These are phyloP conservation scores for Nudaria mundana DNA, from an alignment of 2,888 invertebrate species.

Conservation along the genomic window DNA sequence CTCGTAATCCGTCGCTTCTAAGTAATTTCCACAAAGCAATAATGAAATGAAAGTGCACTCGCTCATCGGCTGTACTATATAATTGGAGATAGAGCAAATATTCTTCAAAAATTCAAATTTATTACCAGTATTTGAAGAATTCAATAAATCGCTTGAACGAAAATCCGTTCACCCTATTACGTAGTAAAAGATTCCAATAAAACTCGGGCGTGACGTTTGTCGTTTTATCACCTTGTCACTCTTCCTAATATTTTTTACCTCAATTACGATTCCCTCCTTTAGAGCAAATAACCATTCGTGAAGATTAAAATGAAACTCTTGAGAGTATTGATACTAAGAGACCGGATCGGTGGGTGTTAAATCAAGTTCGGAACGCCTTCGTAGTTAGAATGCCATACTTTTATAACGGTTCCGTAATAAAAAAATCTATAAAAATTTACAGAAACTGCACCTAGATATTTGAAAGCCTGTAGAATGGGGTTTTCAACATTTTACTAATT, in stretches of 20 bases:
- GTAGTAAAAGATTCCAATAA: conserved; percentile 67
- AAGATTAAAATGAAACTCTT: conserved; percentile 65
- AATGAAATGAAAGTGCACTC: no score
- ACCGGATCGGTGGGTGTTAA: conserved; percentile 33
- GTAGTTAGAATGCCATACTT: conserved; percentile 23
- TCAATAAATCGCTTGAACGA: conserved; percentile 50
- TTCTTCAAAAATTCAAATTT: conserved; percentile 28
- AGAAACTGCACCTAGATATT: conserved; percentile 8
- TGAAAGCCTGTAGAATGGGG: no score
- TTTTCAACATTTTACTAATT: no score
- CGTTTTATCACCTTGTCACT: conserved; percentile 74
- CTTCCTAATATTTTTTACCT: conserved; percentile 68
- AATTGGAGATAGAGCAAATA: conserved; percentile 13
- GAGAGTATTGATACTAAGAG: conserved; percentile 57
- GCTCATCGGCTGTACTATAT: no score
- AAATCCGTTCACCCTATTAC: conserved; percentile 58
- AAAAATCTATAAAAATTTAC: conserved; percentile 27
- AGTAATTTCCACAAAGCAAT: no score
- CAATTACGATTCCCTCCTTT: conserved; percentile 63
- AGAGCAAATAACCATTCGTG: conserved; percentile 64
- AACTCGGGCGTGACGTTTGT: conserved; percentile 68
- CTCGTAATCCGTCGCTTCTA: no score
- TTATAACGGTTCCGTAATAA: conserved; percentile 28
- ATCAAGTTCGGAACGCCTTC: conserved; percentile 21
- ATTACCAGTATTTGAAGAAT: conserved; percentile 42